phyloP scores from a whole-genome alignment of 2,888 invertebrate species.

The Patella ulyssiponensis region DNA sequence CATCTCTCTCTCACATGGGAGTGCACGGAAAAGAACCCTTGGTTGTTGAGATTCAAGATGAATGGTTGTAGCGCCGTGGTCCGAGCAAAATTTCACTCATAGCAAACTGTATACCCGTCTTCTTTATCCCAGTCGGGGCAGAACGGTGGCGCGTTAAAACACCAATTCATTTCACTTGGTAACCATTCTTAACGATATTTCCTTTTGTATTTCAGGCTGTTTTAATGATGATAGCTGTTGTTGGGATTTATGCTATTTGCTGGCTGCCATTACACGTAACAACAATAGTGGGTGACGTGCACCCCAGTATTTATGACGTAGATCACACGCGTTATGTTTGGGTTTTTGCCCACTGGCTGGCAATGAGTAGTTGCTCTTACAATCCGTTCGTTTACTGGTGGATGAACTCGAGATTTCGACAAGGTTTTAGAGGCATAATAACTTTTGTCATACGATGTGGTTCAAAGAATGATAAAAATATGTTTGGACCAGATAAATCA shows the following conservation, averaged over 20 bases:
- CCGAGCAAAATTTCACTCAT: too few species aligned
- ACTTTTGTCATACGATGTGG: background rate
- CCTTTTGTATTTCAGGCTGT: slow-evolving; percentile 70
- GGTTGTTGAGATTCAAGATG: too few species aligned
- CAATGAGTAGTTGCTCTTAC: slow-evolving; percentile 98
- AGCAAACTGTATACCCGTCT: too few species aligned
- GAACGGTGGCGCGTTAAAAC: too few species aligned
- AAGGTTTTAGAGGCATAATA: slow-evolving; percentile 30
- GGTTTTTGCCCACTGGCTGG: slow-evolving; percentile 80
- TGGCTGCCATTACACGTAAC: slow-evolving; percentile 95
- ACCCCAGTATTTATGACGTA: slow-evolving; percentile 43
- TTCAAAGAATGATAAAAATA: slow-evolving; percentile 1
- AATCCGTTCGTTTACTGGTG: slow-evolving; percentile 96
- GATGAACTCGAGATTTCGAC: slow-evolving; percentile 86
- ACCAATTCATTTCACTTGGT: too few species aligned
- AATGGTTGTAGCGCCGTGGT: too few species aligned
- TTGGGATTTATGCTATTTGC: slow-evolving; percentile 91
- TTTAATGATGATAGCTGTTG: slow-evolving; percentile 89
- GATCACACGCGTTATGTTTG: slow-evolving; percentile 44
- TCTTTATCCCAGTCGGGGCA: too few species aligned
- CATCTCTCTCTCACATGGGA: too few species aligned
- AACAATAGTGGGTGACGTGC: slow-evolving; percentile 80
- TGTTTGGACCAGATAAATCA: slow-evolving; percentile 1
- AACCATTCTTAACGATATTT: too few species aligned
- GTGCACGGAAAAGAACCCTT: too few species aligned